phyloP scores from a whole-genome alignment of 2,797 vertebrate species.

The Coranthus polyacanthus region DNA sequence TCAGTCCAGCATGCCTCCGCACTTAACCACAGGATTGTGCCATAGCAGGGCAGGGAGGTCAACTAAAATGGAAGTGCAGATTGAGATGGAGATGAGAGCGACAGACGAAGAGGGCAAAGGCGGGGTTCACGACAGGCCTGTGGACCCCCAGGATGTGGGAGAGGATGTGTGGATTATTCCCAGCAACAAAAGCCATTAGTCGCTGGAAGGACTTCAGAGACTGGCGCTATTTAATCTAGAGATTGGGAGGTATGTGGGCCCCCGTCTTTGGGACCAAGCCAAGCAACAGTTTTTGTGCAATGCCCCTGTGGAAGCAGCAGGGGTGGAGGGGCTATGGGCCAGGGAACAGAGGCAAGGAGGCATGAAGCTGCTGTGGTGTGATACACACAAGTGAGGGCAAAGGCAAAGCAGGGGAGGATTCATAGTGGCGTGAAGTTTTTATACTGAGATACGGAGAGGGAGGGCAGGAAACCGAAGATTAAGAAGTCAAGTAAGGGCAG shows the following conservation, averaged over 20 bases:
- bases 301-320: constrained; percentile 77
- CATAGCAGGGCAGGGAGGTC: constrained; percentile 65
- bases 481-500: constrained; percentile 84
- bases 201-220: constrained; percentile 89
- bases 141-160: constrained; percentile 87
- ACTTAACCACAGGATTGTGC: constrained; percentile 62
- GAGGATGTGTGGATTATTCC: constrained; percentile 90
- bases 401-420: constrained; percentile 64
- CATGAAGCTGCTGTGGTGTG: constrained; percentile 70
- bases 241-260: constrained; percentile 87
- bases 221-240: constrained; percentile 87
- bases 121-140: constrained; percentile 72
- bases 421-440: constrained; percentile 76
- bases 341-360: constrained; percentile 59
- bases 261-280: constrained; percentile 80
- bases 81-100: constrained; percentile 78
- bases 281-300: constrained; percentile 79
- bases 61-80: constrained; percentile 70
- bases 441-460: constrained; percentile 71
- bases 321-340: constrained; percentile 57
- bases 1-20: constrained; percentile 60
- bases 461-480: constrained; percentile 85
- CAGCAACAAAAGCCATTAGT: constrained; percentile 90
- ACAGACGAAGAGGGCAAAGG: constrained; percentile 65
- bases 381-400: constrained; percentile 62